Evolutionary conservation across 2,113 vertebrate genomes (phyloP), one percentile per base, ranked within the genome.

Genomic region (Mesocricetus auratus): DNA sequence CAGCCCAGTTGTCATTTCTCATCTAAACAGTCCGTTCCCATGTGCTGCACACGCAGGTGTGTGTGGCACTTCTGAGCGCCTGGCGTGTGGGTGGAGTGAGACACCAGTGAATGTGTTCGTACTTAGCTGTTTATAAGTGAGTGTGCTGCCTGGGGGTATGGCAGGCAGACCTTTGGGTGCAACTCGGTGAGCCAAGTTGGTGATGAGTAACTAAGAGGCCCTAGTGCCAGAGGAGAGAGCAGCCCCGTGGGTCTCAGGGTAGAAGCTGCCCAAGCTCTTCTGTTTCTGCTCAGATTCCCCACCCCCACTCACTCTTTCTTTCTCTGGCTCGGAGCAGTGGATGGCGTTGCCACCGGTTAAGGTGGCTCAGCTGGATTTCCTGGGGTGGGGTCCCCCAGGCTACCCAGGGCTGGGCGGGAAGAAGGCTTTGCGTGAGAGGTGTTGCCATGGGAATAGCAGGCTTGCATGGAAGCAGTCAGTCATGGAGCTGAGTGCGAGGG

Each of bases 381-480:
- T 75, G 90, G 95, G 94, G 90, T 89, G 94, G 87, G 74, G 15
- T n/a, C 56, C 69, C 69, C 89, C 36, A 36, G 91, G 91, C 50
- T 94, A 64, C 60, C 66, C 10, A n/a, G 82, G 94, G 86, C 77
- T 71, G 86, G 79, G 82, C 8, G 22, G 89, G 89, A 97, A 91
- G 96, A 97, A 93, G 93, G 95, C 96, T 97, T 97, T 97, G 97
- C 97, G 89, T 96, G 91, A 87, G 89, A 83, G 94, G 16, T 1
- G 96, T 97, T 97, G 93, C 93, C 74, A 97, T 97, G 97, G 97
- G 79, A 87, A 97, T 66, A 87, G 93, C 5, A 9, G 90, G 92
- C 89, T 74, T 92, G 75, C 0, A 53, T 89, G 92, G 94, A 95
- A 75, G 93, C 96, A 97, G 96, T 93, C 92, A 4, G 97, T 93